Conservation (phyloP, 2,888 invertebrate species). For the Leptinotarsa tumamoca region DNA sequence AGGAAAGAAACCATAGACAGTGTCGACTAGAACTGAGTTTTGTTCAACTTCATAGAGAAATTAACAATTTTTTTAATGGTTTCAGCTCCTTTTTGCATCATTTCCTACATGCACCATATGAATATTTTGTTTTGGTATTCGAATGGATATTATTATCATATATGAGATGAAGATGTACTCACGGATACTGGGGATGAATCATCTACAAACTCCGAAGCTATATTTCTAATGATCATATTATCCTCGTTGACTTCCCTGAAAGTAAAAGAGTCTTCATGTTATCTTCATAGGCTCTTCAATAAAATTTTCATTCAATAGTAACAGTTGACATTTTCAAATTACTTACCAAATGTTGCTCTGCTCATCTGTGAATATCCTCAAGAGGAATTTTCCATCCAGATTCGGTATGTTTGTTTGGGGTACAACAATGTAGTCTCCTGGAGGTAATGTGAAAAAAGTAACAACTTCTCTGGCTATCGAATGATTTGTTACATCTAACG, state of each 20-base stretch:
- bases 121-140: background rate
- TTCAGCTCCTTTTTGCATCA: too few relatives aligned
- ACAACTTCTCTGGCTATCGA: slow-evolving; percentile 76
- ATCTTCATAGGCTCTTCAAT: too few relatives aligned
- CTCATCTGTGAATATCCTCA: slow-evolving; percentile 79
- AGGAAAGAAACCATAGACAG: too few relatives aligned
- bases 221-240: slow-evolving; percentile 76
- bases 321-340: background rate
- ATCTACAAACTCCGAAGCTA: slow-evolving; percentile 72
- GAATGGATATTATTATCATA: background rate
- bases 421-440: slow-evolving; percentile 80
- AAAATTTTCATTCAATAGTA: too few relatives aligned
- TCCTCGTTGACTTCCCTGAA: slow-evolving; percentile 82
- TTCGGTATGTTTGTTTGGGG: slow-evolving; percentile 78
- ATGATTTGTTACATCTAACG: slow-evolving; percentile 77
- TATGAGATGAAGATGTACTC: slow-evolving; percentile 50
- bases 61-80: too few relatives aligned
- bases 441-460: slow-evolving; percentile 79
- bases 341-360: slow-evolving; percentile 78
- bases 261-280: slow-evolving; percentile 1
- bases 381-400: slow-evolving; percentile 77
- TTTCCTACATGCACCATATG: background rate
- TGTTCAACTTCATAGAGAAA: too few relatives aligned
- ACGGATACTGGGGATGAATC: slow-evolving; percentile 70
- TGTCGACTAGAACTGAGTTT: too few relatives aligned